Percentiles rank a stretch among this genome's conserved stretches.
Conservation (phyloP, 2,888 invertebrate genomes). For the Phytoseiulus persimilis region DNA sequence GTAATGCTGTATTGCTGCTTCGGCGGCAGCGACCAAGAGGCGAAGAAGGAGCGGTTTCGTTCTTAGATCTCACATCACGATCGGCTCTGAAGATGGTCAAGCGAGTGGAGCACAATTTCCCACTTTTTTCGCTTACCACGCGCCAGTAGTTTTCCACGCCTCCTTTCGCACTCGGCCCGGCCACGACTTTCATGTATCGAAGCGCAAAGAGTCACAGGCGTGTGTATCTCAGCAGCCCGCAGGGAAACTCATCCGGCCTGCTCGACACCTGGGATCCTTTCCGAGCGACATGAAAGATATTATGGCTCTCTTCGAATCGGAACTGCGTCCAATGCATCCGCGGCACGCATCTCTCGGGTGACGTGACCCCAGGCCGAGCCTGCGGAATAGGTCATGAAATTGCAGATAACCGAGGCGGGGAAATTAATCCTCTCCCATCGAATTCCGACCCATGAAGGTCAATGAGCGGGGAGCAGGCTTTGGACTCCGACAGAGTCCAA, state of each 20-base stretch:
- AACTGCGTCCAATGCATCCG: not conserved
- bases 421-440: not conserved
- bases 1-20: not conserved
- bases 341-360: not conserved
- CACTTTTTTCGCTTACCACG: not conserved
- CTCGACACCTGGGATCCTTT: not conserved
- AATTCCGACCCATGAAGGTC: not conserved
- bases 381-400: not conserved
- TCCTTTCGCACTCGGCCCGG: not conserved
- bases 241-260: too few species aligned
- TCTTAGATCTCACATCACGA: conserved; percentile 5
- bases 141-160: conserved; percentile 5
- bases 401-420: not conserved
- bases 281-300: not conserved
- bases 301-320: not conserved
- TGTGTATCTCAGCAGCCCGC: too few species aligned
- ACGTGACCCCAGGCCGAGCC: not conserved
- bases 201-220: not conserved
- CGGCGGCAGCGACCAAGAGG: not conserved
- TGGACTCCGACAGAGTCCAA: not conserved
- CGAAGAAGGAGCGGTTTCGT: not conserved
- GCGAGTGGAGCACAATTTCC: not conserved
- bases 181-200: not conserved
- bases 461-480: not conserved
- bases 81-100: conserved; percentile 5